Conservation (phyloP, 1,140 invertebrate species). For the Nephotettix cincticeps region DNA sequence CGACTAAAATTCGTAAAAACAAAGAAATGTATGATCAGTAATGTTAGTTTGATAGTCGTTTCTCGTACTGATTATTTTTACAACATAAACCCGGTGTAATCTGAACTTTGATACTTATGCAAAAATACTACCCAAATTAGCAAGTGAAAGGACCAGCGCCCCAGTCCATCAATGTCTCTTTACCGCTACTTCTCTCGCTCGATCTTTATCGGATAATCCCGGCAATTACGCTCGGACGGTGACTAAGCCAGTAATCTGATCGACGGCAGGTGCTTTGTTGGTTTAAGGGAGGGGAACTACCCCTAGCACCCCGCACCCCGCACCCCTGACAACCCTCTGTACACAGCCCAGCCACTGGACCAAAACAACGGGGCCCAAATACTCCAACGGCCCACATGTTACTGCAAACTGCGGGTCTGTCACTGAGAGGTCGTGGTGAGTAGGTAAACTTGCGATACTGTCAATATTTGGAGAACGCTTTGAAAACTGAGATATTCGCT, state of each 20-base stretch:
- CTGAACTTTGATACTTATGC: too few relatives aligned
- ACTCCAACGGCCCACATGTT: background rate
- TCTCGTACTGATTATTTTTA: too few relatives aligned
- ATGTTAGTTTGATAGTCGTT: too few relatives aligned
- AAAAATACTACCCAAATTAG: too few relatives aligned
- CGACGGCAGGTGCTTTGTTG: constrained; percentile 22
- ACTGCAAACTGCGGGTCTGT: background rate
- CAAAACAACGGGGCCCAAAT: constrained; percentile 17
- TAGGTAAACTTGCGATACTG: background rate
- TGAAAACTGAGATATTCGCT: too few relatives aligned
- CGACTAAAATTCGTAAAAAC: too few relatives aligned
- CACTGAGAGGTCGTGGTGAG: background rate
- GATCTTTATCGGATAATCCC: constrained; percentile 2
- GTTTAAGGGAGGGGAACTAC: constrained; percentile 4
- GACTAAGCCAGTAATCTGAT: constrained; percentile 11
- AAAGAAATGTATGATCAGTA: too few relatives aligned
- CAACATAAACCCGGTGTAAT: too few relatives aligned
- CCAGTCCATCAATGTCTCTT: constrained; percentile 1
- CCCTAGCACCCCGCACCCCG: background rate
- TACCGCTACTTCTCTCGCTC: background rate
- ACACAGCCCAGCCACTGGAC: constrained; percentile 4
- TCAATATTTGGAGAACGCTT: background rate
- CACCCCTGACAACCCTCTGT: too few relatives aligned
- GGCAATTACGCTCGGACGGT: background rate
- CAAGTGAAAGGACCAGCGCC: too few relatives aligned